Base-by-base conservation (phyloP, 2,888 invertebrate species). In the Dynastes tityus region DNA sequence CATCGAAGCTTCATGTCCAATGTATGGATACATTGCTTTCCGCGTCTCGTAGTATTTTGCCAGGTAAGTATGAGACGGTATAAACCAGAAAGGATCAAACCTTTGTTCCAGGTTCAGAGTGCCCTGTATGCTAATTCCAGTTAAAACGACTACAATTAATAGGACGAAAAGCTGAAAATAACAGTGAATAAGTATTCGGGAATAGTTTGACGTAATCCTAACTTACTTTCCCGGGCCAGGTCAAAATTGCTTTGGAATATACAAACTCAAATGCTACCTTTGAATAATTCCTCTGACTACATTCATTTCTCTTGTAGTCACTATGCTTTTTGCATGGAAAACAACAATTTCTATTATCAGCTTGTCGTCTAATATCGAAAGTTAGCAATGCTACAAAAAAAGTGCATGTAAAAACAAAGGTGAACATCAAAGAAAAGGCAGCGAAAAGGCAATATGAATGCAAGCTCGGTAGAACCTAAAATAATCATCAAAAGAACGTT, bases 391-490 rank as follows among this genome's bases (percentile, higher is more conserved):
- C 95, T 13, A 94, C 92, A 88, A 95, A 96, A 87, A 95, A 95
- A n/a, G 96, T 95, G 5, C 95, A 91, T 83, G 95, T 94, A 84
- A 93, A 94, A 77, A 94, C 88, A 87, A 93, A 95, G 29, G 95
- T 94, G 84, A 94, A 92, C 78, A 95, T 90, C 1, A 96, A 94
- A 27, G 95, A 95, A 1, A 93, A 88, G 6, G 95, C 94, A 13
- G 95, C 95, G 87, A 95, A 96, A 73, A 96, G 90, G 87, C 96
- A 96, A 87, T 95, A 96, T 0, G 96, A 95, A 87, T 94, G 93
- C 49, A 96, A 89, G 2, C 95, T 95, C 27, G 96, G 96, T 79
- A 96, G 89, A 84, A 95, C 93, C 93, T 93, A 84, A 29, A 64
- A 51, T 75, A 71, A 53, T 61, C 63, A 76, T 45, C 67, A 1